These are phyloP conservation scores for Spilogale gracilis DNA, from an alignment of 2,113 vertebrate species.

Conservation along the genomic window DNA sequence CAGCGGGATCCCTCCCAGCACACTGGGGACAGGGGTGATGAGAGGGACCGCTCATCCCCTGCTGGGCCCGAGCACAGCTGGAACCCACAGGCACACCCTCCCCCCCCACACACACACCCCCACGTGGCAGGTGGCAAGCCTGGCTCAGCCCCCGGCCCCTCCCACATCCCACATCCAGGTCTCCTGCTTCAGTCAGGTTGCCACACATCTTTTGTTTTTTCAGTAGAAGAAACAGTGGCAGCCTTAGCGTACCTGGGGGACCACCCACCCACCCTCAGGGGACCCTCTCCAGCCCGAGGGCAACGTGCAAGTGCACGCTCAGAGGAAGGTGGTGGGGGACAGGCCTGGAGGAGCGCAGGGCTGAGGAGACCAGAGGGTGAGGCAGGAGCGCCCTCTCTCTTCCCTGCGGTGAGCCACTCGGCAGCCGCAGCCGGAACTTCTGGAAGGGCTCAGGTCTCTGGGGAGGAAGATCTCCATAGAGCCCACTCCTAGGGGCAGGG, in stretches of 20 bases:
- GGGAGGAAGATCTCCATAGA: neutral
- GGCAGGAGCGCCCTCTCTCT: constrained; percentile 80
- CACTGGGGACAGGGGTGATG: fast-evolving
- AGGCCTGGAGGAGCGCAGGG: fast-evolving
- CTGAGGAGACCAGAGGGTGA: fast-evolving
- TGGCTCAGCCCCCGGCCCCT: fast-evolving
- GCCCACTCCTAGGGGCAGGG: fast-evolving
- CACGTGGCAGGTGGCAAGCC: neutral
- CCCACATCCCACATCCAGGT: fast-evolving
- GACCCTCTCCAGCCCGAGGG: neutral
- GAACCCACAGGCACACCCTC: fast-evolving
- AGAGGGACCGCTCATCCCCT: neutral
- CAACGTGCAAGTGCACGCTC: neutral
- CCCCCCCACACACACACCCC: neutral
- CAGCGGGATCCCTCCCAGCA: neutral
- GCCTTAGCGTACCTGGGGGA: neutral
- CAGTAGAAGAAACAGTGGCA: neutral
- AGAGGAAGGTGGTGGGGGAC: neutral
- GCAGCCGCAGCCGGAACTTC: neutral
- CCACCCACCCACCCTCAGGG: neutral
- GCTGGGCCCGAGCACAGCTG: fast-evolving
- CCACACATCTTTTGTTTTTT: neutral
- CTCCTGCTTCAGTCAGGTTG: neutral
- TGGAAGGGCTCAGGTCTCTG: neutral
- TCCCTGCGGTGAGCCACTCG: neutral